Conservation (phyloP, 2,797 vertebrate species). For the Betta splendens region DNA sequence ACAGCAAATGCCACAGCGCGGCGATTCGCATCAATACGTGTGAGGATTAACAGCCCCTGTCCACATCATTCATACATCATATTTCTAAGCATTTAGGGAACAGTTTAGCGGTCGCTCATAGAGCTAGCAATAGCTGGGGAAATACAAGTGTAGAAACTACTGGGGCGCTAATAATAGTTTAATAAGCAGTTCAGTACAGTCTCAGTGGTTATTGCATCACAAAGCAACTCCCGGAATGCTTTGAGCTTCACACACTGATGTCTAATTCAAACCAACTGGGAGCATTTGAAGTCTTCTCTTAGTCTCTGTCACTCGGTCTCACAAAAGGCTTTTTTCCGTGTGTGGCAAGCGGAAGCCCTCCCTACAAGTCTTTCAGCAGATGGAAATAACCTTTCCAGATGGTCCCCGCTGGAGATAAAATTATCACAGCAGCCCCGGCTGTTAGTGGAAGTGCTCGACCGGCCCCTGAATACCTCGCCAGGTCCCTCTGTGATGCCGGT, state of each 20-base stretch:
- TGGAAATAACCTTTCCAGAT: slow-evolving; percentile 74
- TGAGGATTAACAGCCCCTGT: slow-evolving; percentile 29
- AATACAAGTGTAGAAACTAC: no score
- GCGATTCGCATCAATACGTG: slow-evolving; percentile 45
- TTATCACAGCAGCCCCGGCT: slow-evolving; percentile 60
- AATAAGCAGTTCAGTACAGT: no score
- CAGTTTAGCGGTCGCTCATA: no score
- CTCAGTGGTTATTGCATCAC: neutral
- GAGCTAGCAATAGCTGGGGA: no score
- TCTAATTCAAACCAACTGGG: neutral
- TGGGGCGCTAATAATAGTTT: no score
- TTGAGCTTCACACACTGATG: neutral
- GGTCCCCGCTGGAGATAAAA: slow-evolving; percentile 66
- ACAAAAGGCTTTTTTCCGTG: slow-evolving; percentile 11
- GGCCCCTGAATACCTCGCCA: slow-evolving; percentile 45
- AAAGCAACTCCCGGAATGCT: neutral
- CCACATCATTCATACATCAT: neutral
- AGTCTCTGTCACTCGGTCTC: slow-evolving; percentile 18
- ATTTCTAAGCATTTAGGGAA: neutral
- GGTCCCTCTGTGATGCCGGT: slow-evolving; percentile 43
- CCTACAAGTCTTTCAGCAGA: slow-evolving; percentile 59
- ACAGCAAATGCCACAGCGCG: slow-evolving; percentile 65
- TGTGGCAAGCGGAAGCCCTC: slow-evolving; percentile 47
- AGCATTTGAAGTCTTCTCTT: neutral
- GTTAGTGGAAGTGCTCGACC: slow-evolving; percentile 58